Evolutionary conservation across 2,888 invertebrate genomes (phyloP).

Genomic region (Noctuana brunneofusca): DNA sequence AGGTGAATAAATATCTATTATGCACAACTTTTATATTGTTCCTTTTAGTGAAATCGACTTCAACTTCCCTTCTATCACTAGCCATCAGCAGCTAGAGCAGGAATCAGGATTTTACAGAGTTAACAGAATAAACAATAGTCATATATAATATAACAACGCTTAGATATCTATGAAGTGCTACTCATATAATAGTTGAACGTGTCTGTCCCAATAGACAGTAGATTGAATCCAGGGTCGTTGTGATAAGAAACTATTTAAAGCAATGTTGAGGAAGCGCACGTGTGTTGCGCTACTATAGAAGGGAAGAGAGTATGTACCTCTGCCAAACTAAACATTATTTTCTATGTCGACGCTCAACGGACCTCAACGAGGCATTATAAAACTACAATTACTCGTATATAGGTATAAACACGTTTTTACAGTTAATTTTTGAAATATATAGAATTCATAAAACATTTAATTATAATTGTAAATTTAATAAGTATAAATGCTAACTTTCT

Average conservation of each 20-base stretch:
- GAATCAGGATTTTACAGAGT: background rate
- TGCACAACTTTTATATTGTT: too few species aligned
- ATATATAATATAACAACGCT: background rate
- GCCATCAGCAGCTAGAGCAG: background rate
- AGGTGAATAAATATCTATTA: slow-evolving; percentile 82
- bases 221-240: slow-evolving; percentile 2
- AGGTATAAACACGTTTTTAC: too few species aligned
- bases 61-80: too few species aligned
- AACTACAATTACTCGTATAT: too few species aligned
- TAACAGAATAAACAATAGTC: background rate
- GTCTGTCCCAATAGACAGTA: slow-evolving; percentile 10
- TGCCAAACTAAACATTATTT: too few species aligned
- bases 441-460: too few species aligned
- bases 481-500: too few species aligned
- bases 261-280: slow-evolving; percentile 7
- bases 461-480: too few species aligned
- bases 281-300: background rate
- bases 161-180: background rate
- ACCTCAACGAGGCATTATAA: too few species aligned
- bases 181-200: slow-evolving; percentile 12
- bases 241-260: slow-evolving; percentile 1
- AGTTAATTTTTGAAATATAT: too few species aligned
- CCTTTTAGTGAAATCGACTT: background rate
- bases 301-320: too few species aligned
- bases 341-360: too few species aligned